Percentiles rank a stretch among this genome's conserved stretches.
Conservation (phyloP, 2,888 invertebrate genomes). For the Eristalis tenax region DNA sequence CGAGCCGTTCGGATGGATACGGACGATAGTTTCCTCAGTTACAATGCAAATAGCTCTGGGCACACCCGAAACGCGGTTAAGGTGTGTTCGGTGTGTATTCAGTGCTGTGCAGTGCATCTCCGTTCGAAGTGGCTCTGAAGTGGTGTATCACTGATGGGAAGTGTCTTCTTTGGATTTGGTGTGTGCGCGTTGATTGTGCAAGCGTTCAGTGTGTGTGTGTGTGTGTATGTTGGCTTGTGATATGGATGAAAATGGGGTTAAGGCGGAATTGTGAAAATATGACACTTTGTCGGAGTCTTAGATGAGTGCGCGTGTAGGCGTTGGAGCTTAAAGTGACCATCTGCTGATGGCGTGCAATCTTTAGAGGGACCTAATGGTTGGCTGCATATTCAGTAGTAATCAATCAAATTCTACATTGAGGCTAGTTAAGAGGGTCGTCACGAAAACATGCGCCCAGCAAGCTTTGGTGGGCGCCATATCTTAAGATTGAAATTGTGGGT, state of each 20-base stretch:
- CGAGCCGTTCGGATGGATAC: neutral
- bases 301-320: neutral
- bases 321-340: neutral
- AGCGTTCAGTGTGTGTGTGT: neutral
- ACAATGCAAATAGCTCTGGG: constrained; percentile 39
- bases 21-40: constrained; percentile 7
- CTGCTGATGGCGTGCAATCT: neutral
- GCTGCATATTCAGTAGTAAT: too few relatives aligned
- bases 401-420: too few relatives aligned
- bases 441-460: too few relatives aligned
- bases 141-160: neutral
- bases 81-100: constrained; percentile 36
- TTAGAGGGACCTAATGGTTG: neutral
- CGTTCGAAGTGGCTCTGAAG: constrained; percentile 4
- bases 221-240: neutral
- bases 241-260: neutral
- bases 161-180: constrained; percentile 9
- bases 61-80: constrained; percentile 53
- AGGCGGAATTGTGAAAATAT: neutral
- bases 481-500: too few relatives aligned
- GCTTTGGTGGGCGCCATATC: too few relatives aligned
- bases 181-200: neutral
- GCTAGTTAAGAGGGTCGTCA: too few relatives aligned
- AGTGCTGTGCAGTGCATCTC: constrained; percentile 22
- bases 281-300: neutral